phyloP scores from a whole-genome alignment of 1,140 invertebrate species.

The Drosophila saltans region DNA sequence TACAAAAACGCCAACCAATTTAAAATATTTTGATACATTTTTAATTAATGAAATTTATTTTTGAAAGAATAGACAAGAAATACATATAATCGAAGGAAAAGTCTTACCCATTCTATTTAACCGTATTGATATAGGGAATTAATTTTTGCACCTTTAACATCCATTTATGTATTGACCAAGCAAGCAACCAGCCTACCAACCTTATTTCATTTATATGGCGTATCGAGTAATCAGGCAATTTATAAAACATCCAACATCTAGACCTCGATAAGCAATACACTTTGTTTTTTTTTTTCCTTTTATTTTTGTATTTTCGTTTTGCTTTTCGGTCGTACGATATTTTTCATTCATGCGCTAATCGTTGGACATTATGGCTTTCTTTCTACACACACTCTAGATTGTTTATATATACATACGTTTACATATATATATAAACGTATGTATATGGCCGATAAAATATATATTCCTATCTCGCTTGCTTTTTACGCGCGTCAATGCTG shows the following conservation, averaged over 20 bases:
- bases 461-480: constrained; percentile 45
- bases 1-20: constrained; percentile 37
- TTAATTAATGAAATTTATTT: constrained; percentile 79
- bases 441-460: constrained; percentile 49
- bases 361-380: constrained; percentile 31
- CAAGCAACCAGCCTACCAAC: background rate
- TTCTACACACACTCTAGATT: constrained; percentile 38
- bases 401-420: constrained; percentile 1
- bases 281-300: background rate
- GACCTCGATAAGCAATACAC: constrained; percentile 43
- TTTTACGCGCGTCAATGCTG: constrained; percentile 64
- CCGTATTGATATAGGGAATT: background rate
- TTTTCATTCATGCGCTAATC: constrained; percentile 80
- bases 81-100: constrained; percentile 39
- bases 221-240: constrained; percentile 55
- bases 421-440: constrained; percentile 28
- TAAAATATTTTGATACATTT: constrained; percentile 70
- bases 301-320: constrained; percentile 3
- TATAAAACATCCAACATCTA: constrained; percentile 37
- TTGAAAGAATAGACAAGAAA: constrained; percentile 51
- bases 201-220: constrained; percentile 48
- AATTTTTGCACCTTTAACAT: constrained; percentile 1
- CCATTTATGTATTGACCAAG: background rate
- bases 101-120: background rate
- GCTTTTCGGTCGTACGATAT: constrained; percentile 53